A percentile compares a stretch with the other conserved stretches of the same genome.
Evolutionary conservation across 2,797 vertebrate genomes (phyloP).

Genomic region (Pogonophryne albipinna): DNA sequence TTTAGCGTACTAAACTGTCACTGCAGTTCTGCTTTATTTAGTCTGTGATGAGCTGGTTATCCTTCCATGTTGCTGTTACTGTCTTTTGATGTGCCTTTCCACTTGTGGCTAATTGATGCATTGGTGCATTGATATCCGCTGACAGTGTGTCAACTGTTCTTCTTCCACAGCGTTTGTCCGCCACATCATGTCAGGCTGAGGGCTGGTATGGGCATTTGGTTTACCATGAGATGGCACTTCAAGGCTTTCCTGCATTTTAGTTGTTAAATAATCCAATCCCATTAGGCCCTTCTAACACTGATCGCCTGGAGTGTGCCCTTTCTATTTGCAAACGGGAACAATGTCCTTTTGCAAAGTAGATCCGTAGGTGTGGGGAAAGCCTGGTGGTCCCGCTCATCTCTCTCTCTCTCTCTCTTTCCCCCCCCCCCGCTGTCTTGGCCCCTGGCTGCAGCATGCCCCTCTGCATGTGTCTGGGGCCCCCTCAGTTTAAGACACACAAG

Average conservation of each 20-base stretch:
- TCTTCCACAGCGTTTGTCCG: constrained; percentile 94
- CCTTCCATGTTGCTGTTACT: constrained; percentile 7
- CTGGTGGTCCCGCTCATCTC: constrained; percentile 70
- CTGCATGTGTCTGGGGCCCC: constrained; percentile 76
- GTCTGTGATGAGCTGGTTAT: neutral
- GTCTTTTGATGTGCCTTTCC: constrained; percentile 13
- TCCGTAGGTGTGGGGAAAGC: constrained; percentile 65
- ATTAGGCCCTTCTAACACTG: constrained; percentile 36
- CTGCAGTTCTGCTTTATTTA: neutral
- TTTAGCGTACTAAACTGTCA: neutral
- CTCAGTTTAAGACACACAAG: constrained; percentile 61
- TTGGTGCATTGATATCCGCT: constrained; percentile 33
- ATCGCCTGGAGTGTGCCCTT: constrained; percentile 33
- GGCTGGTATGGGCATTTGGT: constrained; percentile 82
- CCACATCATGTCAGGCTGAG: constrained; percentile 96
- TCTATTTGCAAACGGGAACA: constrained; percentile 22
- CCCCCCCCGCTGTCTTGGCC: constrained; percentile 48
- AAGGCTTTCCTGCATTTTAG: constrained; percentile 75
- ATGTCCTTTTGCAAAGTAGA: constrained; percentile 25
- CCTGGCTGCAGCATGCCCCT: constrained; percentile 82
- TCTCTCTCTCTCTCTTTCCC: too few relatives aligned
- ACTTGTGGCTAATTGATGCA: constrained; percentile 19
- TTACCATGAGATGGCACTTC: constrained; percentile 73
- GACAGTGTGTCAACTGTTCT: constrained; percentile 83
- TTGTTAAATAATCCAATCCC: constrained; percentile 35